These are phyloP conservation scores for Caenorhabditis sp. DNA, from an alignment of 2,888 invertebrate genomes.

Conservation along the genomic window DNA sequence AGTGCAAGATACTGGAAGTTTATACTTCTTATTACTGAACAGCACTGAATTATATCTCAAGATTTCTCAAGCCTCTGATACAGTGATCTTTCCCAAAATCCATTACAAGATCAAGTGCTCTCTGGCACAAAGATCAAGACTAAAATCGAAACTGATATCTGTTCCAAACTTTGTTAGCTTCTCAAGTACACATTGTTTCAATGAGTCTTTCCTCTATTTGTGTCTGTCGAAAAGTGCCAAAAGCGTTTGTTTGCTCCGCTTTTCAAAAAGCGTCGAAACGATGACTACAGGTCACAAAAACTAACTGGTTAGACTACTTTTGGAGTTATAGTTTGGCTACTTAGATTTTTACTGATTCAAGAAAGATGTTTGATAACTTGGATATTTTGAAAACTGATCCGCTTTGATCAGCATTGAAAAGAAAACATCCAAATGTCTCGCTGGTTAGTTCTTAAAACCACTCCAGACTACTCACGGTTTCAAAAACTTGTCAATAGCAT, in stretches of 20 bases:
- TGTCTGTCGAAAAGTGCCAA: constrained; percentile 29
- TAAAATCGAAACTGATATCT: constrained; percentile 19
- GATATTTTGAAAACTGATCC: no score
- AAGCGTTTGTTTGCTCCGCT: constrained; percentile 33
- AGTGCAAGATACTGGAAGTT: background rate
- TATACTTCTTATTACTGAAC: background rate
- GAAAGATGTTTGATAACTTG: no score
- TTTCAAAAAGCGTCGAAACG: constrained; percentile 27
- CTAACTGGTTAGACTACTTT: background rate
- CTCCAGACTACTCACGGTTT: no score
- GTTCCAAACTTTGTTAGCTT: background rate
- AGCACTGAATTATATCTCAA: no score
- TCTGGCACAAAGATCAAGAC: constrained; percentile 14
- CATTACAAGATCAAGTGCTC: background rate
- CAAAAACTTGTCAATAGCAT: no score
- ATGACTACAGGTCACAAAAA: background rate
- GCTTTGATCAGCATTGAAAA: no score
- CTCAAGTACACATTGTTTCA: constrained; percentile 41
- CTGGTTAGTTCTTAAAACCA: no score
- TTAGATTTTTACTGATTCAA: background rate
- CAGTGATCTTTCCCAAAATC: background rate
- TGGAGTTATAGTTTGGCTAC: constrained; percentile 4
- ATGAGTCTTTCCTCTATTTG: constrained; percentile 29
- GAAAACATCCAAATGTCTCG: no score
- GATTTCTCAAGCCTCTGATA: background rate